phyloP scores from a whole-genome alignment of 2,888 invertebrate genomes.

The Melanostoma scalare region DNA sequence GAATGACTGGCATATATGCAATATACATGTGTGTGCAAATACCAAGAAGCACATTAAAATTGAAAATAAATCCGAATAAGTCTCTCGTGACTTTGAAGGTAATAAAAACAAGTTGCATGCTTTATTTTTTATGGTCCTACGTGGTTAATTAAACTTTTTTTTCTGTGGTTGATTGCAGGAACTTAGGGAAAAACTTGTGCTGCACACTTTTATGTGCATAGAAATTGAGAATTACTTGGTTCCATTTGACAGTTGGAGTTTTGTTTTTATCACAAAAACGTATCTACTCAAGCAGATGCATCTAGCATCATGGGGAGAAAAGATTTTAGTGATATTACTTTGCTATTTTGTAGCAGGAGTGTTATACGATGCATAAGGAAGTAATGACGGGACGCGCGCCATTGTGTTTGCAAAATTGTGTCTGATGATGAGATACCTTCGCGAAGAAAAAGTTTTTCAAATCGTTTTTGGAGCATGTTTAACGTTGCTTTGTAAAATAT shows the following conservation, averaged over 20 bases:
- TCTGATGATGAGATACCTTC: no score
- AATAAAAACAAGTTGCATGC: constrained; percentile 47
- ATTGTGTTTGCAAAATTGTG: no score
- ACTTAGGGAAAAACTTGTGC: constrained; percentile 26
- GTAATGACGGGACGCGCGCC: no score
- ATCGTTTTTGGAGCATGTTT: no score
- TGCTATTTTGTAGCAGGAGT: no score
- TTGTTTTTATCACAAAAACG: neutral
- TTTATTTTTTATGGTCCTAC: constrained; percentile 28
- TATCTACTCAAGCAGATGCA: no score
- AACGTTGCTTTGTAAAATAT: no score
- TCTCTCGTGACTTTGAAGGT: constrained; percentile 32
- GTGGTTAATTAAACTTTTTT: constrained; percentile 42
- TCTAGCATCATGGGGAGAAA: no score
- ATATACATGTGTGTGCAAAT: constrained; percentile 21
- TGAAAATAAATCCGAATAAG: constrained; percentile 40
- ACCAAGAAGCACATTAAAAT: constrained; percentile 35
- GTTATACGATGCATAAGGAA: no score
- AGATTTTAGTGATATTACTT: no score
- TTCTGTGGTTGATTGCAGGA: constrained; percentile 22
- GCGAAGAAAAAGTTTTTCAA: no score
- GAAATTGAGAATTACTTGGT: neutral
- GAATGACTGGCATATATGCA: neutral
- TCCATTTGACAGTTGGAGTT: neutral
- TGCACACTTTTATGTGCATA: constrained; percentile 20